phyloP scores from a whole-genome alignment of 2,113 vertebrate genomes.

The Petrocephalus zakoni region DNA sequence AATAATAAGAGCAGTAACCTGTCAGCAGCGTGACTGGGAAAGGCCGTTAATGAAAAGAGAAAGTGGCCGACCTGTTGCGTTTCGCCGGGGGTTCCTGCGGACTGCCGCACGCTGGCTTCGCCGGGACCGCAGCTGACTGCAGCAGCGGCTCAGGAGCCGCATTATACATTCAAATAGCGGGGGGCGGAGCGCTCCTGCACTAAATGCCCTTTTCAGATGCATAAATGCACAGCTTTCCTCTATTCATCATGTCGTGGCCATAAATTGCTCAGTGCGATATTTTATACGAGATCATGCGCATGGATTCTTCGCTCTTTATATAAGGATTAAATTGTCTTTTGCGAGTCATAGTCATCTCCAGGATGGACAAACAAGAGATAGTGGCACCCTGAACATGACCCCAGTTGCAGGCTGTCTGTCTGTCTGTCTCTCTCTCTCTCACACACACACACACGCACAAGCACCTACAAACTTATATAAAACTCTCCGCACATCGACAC shows the following conservation, averaged over 20 bases:
- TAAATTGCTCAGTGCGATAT: background rate
- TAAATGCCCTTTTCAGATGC: background rate
- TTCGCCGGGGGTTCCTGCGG: background rate
- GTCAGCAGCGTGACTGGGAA: background rate
- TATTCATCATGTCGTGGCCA: background rate
- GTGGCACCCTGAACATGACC: background rate
- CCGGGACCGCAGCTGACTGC: slow-evolving; percentile 48
- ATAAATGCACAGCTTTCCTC: background rate
- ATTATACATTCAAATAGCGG: slow-evolving; percentile 56
- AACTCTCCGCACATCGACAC: background rate
- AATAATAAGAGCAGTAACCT: background rate
- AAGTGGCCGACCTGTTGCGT: slow-evolving; percentile 29
- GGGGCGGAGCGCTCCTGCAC: slow-evolving; percentile 47
- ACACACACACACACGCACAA: too few relatives aligned
- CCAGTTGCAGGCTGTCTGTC: background rate
- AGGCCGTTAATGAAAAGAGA: slow-evolving; percentile 9
- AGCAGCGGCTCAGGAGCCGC: slow-evolving; percentile 29
- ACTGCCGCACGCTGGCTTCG: slow-evolving; percentile 11
- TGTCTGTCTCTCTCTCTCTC: background rate
- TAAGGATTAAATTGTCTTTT: background rate
- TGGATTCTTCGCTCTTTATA: background rate
- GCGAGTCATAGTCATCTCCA: background rate
- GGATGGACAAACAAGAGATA: background rate
- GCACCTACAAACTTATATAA: too few relatives aligned
- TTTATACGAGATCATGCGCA: background rate